A percentile compares a stretch with the other conserved stretches of the same genome.
phyloP scores from a whole-genome alignment of 2,113 vertebrate genomes.

The Limanda limanda region DNA sequence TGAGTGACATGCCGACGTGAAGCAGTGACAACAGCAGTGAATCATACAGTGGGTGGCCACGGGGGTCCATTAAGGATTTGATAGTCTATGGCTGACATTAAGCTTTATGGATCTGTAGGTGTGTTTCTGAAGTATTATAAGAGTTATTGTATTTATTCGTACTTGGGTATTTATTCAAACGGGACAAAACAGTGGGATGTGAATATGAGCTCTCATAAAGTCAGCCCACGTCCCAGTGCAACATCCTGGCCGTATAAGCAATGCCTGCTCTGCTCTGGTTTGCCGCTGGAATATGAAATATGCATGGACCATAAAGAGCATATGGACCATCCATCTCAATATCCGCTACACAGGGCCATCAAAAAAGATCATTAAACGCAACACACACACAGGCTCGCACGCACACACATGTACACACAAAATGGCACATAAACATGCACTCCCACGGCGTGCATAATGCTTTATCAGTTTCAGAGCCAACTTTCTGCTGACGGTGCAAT shows the following conservation, averaged over 20 bases:
- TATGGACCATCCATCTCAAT: constrained; percentile 82
- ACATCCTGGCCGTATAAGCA: constrained; percentile 76
- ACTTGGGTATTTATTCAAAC: constrained; percentile 63
- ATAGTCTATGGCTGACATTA: constrained; percentile 36
- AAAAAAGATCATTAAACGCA: constrained; percentile 76
- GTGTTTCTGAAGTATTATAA: constrained; percentile 31
- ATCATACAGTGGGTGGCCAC: constrained; percentile 14
- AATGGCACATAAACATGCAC: constrained; percentile 74
- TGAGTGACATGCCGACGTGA: constrained; percentile 18
- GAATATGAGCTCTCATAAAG: constrained; percentile 72
- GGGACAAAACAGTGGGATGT: constrained; percentile 64
- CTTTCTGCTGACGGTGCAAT: constrained; percentile 72
- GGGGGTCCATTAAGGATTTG: constrained; percentile 37
- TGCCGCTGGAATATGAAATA: constrained; percentile 80
- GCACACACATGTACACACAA: constrained; percentile 48
- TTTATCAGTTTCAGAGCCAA: constrained; percentile 73
- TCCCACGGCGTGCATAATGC: constrained; percentile 73
- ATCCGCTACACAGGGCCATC: constrained; percentile 75
- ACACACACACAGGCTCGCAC: constrained; percentile 63
- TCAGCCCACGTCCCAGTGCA: constrained; percentile 74
- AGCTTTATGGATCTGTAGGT: constrained; percentile 57
- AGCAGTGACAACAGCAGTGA: constrained; percentile 8
- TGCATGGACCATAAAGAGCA: constrained; percentile 82
- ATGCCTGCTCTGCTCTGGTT: constrained; percentile 68
- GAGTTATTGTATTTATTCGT: constrained; percentile 62